A percentile compares a stretch with the other conserved stretches of the same genome.
Conservation (phyloP, 2,113 vertebrate genomes). For the Poeciliopsis retropinna region DNA sequence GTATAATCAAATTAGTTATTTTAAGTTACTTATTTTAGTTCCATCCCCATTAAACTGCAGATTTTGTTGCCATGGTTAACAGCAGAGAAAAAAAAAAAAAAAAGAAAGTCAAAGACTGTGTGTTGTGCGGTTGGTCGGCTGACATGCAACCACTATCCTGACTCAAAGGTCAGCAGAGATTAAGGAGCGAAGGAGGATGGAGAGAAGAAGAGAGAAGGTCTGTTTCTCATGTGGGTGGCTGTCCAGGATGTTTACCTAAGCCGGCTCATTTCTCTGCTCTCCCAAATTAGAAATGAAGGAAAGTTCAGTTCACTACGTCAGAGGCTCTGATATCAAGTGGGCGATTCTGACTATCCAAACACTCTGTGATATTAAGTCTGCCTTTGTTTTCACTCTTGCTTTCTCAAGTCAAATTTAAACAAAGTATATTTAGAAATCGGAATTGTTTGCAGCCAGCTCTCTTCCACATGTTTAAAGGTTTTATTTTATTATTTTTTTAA, state of each 20-base stretch:
- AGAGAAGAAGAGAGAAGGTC: conserved; percentile 47
- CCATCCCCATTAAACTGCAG: background rate
- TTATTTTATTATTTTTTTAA: background rate
- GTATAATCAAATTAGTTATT: no score
- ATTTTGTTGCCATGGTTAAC: background rate
- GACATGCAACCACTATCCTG: conserved; percentile 36
- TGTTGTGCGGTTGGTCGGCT: conserved; percentile 40
- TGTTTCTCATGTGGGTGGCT: conserved; percentile 74
- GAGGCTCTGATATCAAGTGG: conserved; percentile 54
- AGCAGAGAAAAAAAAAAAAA: background rate
- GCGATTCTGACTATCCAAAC: conserved; percentile 58
- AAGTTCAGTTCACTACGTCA: conserved; percentile 60
- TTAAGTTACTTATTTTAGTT: background rate
- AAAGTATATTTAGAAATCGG: conserved; percentile 6
- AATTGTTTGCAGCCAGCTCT: conserved; percentile 1
- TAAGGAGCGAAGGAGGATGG: conserved; percentile 39
- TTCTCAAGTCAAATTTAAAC: conserved; percentile 30
- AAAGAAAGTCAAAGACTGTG: conserved; percentile 26
- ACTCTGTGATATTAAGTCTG: conserved; percentile 58
- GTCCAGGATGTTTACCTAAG: conserved; percentile 71
- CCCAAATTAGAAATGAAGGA: conserved; percentile 68
- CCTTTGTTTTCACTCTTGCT: conserved; percentile 52
- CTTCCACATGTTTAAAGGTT: conserved; percentile 30
- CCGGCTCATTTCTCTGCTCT: conserved; percentile 45
- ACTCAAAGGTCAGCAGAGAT: conserved; percentile 66